Percentiles rank a stretch among this genome's conserved stretches.
Evolutionary conservation across 37 sponge, comb jelly and placozoan genomes (phyloP).

Genomic region (Cladorhizidae sp.): DNA sequence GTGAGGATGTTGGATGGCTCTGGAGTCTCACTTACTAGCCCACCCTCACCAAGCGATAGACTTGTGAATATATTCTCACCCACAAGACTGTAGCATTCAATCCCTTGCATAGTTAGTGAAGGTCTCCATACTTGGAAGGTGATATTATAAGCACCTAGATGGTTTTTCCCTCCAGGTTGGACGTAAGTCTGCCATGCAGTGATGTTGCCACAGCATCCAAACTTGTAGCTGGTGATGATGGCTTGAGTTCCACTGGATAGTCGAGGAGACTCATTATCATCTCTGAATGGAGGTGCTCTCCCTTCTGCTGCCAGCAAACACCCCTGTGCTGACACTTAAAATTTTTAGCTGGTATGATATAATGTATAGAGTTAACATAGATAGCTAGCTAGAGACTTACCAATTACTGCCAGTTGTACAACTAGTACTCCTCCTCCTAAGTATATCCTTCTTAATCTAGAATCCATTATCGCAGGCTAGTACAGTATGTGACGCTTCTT

Average conservation of each 20-base stretch:
- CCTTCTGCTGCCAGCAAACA: background rate
- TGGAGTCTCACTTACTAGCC: background rate
- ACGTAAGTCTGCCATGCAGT: slow-evolving; percentile 20
- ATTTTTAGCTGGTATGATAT: no score
- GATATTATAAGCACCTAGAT: background rate
- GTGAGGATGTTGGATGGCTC: slow-evolving; percentile 5
- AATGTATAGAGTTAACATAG: no score
- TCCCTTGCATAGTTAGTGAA: background rate
- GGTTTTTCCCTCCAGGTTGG: background rate
- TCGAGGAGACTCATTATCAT: background rate
- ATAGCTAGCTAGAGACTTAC: no score
- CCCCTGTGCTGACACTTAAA: no score
- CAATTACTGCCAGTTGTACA: no score
- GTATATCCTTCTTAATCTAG: no score
- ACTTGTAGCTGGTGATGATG: slow-evolving; percentile 23
- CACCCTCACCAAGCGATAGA: background rate
- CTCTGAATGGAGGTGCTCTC: background rate
- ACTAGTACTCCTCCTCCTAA: no score
- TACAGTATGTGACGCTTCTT: no score
- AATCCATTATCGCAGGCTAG: no score
- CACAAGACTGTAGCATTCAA: slow-evolving; percentile 9
- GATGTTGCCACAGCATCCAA: slow-evolving; percentile 24
- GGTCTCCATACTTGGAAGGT: slow-evolving; percentile 59
- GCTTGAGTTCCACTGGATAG: slow-evolving; percentile 3
- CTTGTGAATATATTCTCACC: slow-evolving; percentile 1